A percentile compares a stretch with the other conserved stretches of the same genome.
Conservation (phyloP, 2,888 invertebrate genomes). For the Diarsia brunnea region DNA sequence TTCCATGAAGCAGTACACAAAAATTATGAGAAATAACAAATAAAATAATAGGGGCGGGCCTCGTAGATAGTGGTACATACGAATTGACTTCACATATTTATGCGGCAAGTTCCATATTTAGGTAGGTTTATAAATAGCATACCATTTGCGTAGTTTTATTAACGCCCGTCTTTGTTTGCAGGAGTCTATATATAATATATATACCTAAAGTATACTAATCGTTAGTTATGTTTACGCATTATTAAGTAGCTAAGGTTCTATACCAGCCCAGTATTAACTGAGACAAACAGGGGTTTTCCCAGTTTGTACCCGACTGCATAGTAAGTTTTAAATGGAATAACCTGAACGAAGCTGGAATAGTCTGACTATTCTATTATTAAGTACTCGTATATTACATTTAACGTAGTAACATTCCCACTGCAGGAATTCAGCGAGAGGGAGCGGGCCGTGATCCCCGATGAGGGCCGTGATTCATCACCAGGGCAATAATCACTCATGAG, state of each 20-base stretch:
- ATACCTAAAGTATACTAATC: not conserved
- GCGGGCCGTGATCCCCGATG: not conserved
- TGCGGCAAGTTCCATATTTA: not conserved
- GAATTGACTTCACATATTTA: not conserved
- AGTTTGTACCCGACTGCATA: not conserved
- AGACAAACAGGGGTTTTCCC: not conserved
- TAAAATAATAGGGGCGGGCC: not conserved
- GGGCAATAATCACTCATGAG: too few relatives aligned
- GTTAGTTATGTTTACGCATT: not conserved
- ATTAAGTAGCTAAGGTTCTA: not conserved
- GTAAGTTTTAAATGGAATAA: not conserved
- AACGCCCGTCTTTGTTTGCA: not conserved
- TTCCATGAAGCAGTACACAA: not conserved
- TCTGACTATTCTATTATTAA: not conserved
- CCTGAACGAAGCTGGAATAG: not conserved
- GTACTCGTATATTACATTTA: not conserved
- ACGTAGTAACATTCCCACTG: not conserved
- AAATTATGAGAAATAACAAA: not conserved
- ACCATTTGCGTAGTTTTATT: not conserved
- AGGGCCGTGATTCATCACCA: not conserved
- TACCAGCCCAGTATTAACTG: not conserved
- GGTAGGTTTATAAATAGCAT: not conserved
- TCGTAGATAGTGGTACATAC: not conserved
- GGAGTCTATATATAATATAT: not conserved
- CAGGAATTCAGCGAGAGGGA: not conserved